A percentile compares a stretch with the other conserved stretches of the same genome.
Conservation (phyloP, 2,888 invertebrate species). For the Aquatica leii region DNA sequence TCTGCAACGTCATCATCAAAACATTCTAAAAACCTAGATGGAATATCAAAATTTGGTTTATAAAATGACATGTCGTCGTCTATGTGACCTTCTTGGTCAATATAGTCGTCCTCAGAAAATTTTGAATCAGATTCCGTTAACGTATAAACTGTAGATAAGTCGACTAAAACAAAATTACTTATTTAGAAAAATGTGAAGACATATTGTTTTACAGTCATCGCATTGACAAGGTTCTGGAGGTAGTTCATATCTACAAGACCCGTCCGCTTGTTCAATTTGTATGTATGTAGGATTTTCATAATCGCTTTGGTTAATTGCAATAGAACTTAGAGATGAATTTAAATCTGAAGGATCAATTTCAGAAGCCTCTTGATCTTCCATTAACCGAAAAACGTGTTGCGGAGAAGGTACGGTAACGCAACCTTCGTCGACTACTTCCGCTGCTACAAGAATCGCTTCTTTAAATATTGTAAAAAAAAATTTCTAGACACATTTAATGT, state of each 20-base stretch:
- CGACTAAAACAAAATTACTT: conserved; percentile 16
- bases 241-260: conserved; percentile 40
- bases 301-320: conserved; percentile 11
- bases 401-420: conserved; percentile 47
- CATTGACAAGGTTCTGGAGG: conserved; percentile 40
- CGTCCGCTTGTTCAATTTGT: conserved; percentile 39
- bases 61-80: conserved; percentile 28
- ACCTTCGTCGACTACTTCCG: conserved; percentile 52
- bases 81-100: conserved; percentile 12
- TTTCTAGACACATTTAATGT: conserved; percentile 49
- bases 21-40: conserved; percentile 33
- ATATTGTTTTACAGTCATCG: conserved; percentile 15
- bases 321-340: conserved; percentile 5
- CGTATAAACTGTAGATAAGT: conserved; percentile 17
- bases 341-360: conserved; percentile 9
- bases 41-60: conserved; percentile 30
- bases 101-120: background rate
- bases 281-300: conserved; percentile 39
- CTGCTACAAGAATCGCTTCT: conserved; percentile 52
- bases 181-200: background rate
- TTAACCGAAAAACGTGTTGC: conserved; percentile 47
- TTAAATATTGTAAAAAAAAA: conserved; percentile 53
- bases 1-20: conserved; percentile 18
- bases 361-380: conserved; percentile 16
- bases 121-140: conserved; percentile 4